Evolutionary conservation across 2,888 invertebrate genomes (phyloP).

Genomic region (Plutella xylostella): DNA sequence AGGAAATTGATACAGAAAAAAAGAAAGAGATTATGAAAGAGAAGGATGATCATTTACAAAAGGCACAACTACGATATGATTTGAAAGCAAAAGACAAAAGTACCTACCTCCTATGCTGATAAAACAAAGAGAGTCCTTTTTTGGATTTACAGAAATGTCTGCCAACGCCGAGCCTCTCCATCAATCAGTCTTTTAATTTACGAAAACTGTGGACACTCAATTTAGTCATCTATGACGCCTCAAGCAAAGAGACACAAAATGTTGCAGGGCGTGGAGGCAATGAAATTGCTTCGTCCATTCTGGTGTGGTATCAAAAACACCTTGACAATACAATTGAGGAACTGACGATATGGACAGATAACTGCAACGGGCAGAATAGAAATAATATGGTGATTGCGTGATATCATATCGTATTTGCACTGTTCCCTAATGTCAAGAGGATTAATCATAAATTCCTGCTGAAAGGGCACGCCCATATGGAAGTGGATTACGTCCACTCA

Average conservation of each 20-base stretch:
- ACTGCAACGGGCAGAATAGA: neutral
- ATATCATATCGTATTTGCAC: neutral
- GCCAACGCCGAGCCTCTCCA: neutral
- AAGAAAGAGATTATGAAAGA: too few species aligned
- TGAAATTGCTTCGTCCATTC: neutral
- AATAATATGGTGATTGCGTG: neutral
- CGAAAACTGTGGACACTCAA: neutral
- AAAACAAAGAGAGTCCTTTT: neutral
- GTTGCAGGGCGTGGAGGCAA: neutral
- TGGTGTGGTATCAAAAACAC: neutral
- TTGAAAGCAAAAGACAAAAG: too few species aligned
- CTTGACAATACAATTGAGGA: neutral
- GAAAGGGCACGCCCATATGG: constrained; percentile 1
- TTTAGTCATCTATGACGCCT: neutral
- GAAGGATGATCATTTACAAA: too few species aligned
- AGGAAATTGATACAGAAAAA: too few species aligned
- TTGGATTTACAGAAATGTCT: neutral
- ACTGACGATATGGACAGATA: neutral
- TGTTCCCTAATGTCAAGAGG: neutral
- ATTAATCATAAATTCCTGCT: neutral
- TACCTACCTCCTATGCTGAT: neutral
- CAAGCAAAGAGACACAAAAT: neutral
- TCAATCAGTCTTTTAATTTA: neutral
- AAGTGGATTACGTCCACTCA: neutral
- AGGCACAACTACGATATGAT: too few species aligned